Base-by-base conservation (phyloP, 2,888 invertebrate species). In the Callimorpha dominula region DNA sequence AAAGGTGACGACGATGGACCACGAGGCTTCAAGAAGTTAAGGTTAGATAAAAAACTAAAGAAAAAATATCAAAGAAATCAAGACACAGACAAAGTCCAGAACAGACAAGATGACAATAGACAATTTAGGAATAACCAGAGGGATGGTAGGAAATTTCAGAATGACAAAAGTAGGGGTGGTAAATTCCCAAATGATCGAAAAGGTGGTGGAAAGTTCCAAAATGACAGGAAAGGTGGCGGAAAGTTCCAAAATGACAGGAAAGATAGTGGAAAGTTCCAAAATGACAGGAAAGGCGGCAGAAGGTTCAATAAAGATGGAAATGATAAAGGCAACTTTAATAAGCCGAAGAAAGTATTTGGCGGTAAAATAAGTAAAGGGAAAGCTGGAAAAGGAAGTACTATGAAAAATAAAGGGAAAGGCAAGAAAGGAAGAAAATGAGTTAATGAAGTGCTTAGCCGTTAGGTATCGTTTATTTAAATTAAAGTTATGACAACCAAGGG, bases 1-100 rank as follows among this genome's bases (percentile, higher is more conserved):
- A 95, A 92, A 84, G 78, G 88, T 0, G 92, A 89, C 9, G 93
- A 92, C 60, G 91, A 91, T 68, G 87, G 89, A 57, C 87, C 90
- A 0, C 86, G 95, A 71, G 95, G 95, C 3, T 94, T 94, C 81
- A 95, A 95, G 76, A 95, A 94, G 78, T 93, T 95, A 92, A 86
- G 94, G 67, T 83, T 95, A 73, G 95, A 95, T 74, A 94, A 92
- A 73, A 95, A 94, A 81, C 73, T 92, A 1, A 87, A 93, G 78
- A 94, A 93, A 83, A 94, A 94, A 78, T 94, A 88, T 78, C 90
- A 93, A 71, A 90, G 85, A 71, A 87, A 87, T 62, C 86, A 85
- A 65, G 86, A 87, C 5, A 69, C 83, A 0, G 83, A 79, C 62
- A 82, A 80, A 67, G 79, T 74, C 46, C 81, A 82, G 42, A 81